A percentile compares a stretch with the other conserved stretches of the same genome.
Evolutionary conservation across 2,797 vertebrate species (phyloP).

Genomic region (Micromesistius poutassou): DNA sequence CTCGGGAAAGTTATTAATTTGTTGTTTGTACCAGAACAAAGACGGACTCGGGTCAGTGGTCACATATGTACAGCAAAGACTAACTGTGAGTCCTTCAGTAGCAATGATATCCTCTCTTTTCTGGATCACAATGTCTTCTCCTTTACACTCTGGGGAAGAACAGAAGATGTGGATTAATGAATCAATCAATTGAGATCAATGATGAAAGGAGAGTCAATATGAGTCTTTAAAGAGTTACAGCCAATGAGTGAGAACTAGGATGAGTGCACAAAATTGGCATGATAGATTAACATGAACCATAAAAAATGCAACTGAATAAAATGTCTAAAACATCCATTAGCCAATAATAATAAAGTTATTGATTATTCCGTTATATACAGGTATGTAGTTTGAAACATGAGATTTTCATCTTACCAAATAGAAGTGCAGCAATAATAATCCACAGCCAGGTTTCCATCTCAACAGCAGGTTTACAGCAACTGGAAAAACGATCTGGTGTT

Average conservation of each 20-base stretch:
- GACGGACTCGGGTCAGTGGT: neutral
- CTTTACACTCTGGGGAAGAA: neutral
- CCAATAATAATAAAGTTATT: too few species aligned
- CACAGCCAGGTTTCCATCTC: neutral
- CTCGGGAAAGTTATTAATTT: neutral
- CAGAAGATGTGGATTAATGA: neutral
- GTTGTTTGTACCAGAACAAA: neutral
- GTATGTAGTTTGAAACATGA: too few species aligned
- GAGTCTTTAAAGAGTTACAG: too few species aligned
- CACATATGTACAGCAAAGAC: neutral
- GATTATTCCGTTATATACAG: too few species aligned
- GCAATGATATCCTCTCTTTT: neutral
- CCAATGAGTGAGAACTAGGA: too few species aligned
- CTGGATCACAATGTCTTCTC: neutral
- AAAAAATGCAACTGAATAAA: too few species aligned
- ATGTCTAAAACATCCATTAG: too few species aligned
- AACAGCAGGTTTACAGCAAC: neutral
- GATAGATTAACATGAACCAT: too few species aligned
- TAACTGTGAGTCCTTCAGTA: neutral
- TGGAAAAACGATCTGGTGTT: neutral
- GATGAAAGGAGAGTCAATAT: too few species aligned
- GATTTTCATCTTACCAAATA: neutral
- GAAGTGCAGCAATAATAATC: neutral
- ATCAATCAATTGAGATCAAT: too few species aligned
- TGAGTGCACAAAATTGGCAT: too few species aligned